A percentile compares a stretch with the other conserved stretches of the same genome.
phyloP scores from a whole-genome alignment of 1,140 invertebrate genomes.

The Colletes gigas region DNA sequence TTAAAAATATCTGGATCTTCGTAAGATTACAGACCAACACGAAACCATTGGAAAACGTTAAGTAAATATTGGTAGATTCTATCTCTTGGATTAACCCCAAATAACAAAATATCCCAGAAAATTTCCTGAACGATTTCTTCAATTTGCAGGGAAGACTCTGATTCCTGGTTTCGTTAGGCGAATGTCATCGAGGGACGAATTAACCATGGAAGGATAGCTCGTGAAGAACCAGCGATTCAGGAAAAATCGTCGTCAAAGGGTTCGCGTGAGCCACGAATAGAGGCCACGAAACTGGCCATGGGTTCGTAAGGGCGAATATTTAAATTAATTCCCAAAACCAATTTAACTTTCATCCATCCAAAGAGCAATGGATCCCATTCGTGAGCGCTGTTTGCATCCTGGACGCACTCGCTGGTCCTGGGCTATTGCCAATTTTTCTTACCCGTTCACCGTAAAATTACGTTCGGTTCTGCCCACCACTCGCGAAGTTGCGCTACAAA shows the following conservation, averaged over 20 bases:
- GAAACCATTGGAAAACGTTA: background rate
- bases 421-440: slow-evolving; percentile 63
- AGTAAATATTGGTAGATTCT: background rate
- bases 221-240: background rate
- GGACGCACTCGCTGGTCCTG: slow-evolving; percentile 4
- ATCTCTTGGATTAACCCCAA: too few species aligned
- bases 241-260: background rate
- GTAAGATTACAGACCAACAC: background rate
- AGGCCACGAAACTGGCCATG: background rate
- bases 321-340: slow-evolving; percentile 8
- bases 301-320: background rate
- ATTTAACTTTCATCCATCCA: slow-evolving; percentile 7
- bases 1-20: slow-evolving; percentile 22
- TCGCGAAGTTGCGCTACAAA: background rate
- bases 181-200: background rate
- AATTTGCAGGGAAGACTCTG: too few species aligned
- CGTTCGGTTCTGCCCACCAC: background rate
- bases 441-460: slow-evolving; percentile 64
- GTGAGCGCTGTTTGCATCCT: background rate
- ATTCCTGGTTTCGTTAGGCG: too few species aligned
- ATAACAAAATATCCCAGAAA: too few species aligned
- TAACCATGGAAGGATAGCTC: background rate
- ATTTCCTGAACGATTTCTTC: too few species aligned
- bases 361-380: background rate
- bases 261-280: background rate